Evolutionary conservation across 2,113 vertebrate species (phyloP), one percentile per base, ranked within the genome.

Genomic region (Gadus macrocephalus): DNA sequence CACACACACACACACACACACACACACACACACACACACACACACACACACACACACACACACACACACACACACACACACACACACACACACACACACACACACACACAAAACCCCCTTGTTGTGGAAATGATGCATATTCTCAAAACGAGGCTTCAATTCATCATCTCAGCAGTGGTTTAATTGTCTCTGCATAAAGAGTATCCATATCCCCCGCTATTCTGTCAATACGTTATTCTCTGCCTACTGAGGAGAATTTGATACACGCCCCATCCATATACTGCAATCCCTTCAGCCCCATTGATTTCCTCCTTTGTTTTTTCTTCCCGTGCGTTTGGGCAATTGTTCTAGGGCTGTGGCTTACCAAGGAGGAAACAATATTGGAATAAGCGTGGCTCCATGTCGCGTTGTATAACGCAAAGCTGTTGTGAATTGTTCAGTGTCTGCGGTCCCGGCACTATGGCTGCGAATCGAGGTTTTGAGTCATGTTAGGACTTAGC

Each of bases 271-370:
- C 69, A 75, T 85, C 76, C 75, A 73, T 85, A 79, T 68, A 65
- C 60, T 74, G 70, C 73, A 70, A 49, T 83, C 74, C 66, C 72
- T 82, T 53, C 71, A 64, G 60, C 68, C 55, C 1, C 77, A 85
- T 87, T 69, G 83, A 85, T 81, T 81, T 28, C 55, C 61, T 68
- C 56, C n/a, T 74, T 71, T 69, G 72, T 66, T 84, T 75, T 85
- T 82, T 81, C 68, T 82, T 62, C 69, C 70, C 80, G 62, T 67
- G 53, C 31, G 31, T 35, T 35, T 5, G 53, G 6, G 70, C 65
- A 3, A 6, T 58, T 53, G 73, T 15, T 53, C 68, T 73, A 20
- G 27, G 62, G 20, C 75, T 83, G 78, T 77, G 20, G 69, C 69
- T 71, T 69, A 74, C 83, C 76, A 17, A 64, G 55, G 63, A 53